These are phyloP conservation scores for Ephydatia muelleri DNA, from an alignment of 37 sponge, comb jelly and placozoan genomes.

Conservation along the genomic window DNA sequence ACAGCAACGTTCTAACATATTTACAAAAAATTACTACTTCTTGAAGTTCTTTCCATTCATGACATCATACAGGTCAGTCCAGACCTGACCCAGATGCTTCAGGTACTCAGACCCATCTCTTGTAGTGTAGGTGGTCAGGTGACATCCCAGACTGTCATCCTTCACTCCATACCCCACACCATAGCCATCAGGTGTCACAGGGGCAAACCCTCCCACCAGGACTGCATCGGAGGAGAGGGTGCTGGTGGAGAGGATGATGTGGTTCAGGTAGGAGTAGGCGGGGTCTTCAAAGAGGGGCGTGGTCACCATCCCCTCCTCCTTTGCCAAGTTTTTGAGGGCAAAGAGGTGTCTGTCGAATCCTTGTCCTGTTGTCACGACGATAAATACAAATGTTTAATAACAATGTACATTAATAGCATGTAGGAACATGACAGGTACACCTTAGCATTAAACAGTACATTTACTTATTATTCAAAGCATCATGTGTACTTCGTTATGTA, in stretches of 20 bases:
- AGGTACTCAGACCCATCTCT: constrained; percentile 52
- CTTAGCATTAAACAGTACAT: too few species aligned
- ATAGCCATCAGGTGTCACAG: constrained; percentile 76
- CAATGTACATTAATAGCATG: too few species aligned
- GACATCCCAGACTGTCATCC: too few species aligned
- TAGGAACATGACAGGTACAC: too few species aligned
- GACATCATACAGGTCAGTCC: constrained; percentile 50
- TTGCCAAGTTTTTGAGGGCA: constrained; percentile 73
- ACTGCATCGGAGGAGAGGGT: constrained; percentile 78
- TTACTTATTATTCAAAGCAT: too few species aligned
- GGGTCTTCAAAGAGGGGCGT: constrained; percentile 83
- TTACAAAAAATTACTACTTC: too few species aligned
- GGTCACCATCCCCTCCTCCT: constrained; percentile 14
- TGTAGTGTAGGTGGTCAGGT: too few species aligned
- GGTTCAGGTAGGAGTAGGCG: constrained; percentile 67
- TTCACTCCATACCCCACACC: too few species aligned
- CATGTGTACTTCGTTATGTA: too few species aligned
- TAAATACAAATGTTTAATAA: not conserved
- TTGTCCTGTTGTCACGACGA: constrained; percentile 55
- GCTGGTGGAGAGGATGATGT: constrained; percentile 94
- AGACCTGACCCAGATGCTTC: constrained; percentile 10
- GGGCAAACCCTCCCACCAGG: constrained; percentile 89
- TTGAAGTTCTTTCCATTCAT: constrained; percentile 48
- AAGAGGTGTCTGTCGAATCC: constrained; percentile 98
- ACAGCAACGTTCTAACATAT: too few species aligned